Conservation (phyloP, 2,797 vertebrate genomes). For the Pelobates cultripes region DNA sequence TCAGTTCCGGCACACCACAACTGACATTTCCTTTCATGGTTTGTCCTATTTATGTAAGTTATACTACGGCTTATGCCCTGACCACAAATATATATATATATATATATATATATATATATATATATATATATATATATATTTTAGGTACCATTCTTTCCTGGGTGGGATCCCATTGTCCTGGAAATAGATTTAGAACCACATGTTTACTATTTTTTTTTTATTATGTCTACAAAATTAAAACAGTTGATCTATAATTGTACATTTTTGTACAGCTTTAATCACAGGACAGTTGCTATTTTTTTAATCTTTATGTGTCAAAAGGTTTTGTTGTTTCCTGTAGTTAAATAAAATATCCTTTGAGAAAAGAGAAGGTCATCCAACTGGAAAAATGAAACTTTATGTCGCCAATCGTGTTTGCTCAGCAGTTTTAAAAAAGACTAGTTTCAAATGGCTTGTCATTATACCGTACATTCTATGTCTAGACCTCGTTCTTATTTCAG, state of each 20-base stretch:
- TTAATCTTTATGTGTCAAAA: conserved; percentile 17
- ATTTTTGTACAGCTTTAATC: neutral
- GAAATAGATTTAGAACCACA: too few relatives aligned
- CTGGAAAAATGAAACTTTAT: conserved; percentile 48
- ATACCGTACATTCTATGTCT: conserved; percentile 41
- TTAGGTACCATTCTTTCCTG: too few relatives aligned
- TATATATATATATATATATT: too few relatives aligned
- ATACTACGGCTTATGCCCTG: too few relatives aligned
- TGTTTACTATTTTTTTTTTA: too few relatives aligned
- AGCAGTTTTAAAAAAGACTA: conserved; percentile 50
- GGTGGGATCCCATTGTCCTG: too few relatives aligned
- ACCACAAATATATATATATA: too few relatives aligned
- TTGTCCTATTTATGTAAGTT: too few relatives aligned
- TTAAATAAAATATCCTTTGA: conserved; percentile 45
- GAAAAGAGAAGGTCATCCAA: conserved; percentile 50
- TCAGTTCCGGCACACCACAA: too few relatives aligned
- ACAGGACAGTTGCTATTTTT: neutral
- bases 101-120: too few relatives aligned
- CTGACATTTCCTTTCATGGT: too few relatives aligned
- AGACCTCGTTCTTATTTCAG: conserved; percentile 28
- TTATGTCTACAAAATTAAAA: neutral
- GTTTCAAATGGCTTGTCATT: conserved; percentile 45
- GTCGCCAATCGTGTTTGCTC: conserved; percentile 41
- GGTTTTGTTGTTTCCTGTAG: conserved; percentile 19
- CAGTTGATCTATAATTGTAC: neutral